These are phyloP conservation scores for Thinocorus orbignyianus DNA, from an alignment of 2,113 vertebrate genomes.

Conservation along the genomic window DNA sequence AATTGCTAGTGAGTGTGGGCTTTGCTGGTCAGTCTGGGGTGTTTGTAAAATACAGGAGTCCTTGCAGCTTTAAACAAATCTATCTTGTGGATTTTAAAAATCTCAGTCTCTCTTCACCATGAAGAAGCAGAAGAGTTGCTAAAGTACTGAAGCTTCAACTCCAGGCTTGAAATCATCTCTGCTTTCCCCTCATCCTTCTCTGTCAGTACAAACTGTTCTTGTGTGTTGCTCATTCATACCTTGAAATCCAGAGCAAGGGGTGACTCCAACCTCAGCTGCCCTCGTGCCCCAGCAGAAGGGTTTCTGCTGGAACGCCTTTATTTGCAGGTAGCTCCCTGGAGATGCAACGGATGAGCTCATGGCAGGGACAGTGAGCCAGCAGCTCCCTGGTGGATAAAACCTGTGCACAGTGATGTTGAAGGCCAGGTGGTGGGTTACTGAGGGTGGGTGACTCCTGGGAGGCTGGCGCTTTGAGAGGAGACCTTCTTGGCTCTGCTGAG, in stretches of 20 bases:
- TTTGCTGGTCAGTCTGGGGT: not conserved
- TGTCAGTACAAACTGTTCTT: not conserved
- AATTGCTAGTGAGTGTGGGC: not conserved
- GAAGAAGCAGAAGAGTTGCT: not conserved
- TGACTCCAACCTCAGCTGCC: not conserved
- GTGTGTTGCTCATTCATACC: fast-evolving
- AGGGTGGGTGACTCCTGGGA: not conserved
- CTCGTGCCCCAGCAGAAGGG: fast-evolving
- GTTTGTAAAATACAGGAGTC: not conserved
- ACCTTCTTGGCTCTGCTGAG: fast-evolving
- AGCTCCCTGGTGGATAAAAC: not conserved
- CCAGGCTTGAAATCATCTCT: not conserved
- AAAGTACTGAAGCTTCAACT: not conserved
- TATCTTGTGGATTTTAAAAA: not conserved
- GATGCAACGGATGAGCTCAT: not conserved
- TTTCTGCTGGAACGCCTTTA: not conserved
- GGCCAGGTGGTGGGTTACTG: not conserved
- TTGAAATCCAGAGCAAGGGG: not conserved
- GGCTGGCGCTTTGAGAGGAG: not conserved
- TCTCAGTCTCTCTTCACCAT: not conserved
- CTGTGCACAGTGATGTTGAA: fast-evolving
- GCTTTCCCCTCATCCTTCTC: not conserved
- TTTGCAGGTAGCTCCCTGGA: not conserved
- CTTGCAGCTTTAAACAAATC: not conserved
- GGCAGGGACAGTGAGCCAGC: not conserved